Base-by-base conservation (phyloP, 1,140 invertebrate species). In the Drosophila sucinea region DNA sequence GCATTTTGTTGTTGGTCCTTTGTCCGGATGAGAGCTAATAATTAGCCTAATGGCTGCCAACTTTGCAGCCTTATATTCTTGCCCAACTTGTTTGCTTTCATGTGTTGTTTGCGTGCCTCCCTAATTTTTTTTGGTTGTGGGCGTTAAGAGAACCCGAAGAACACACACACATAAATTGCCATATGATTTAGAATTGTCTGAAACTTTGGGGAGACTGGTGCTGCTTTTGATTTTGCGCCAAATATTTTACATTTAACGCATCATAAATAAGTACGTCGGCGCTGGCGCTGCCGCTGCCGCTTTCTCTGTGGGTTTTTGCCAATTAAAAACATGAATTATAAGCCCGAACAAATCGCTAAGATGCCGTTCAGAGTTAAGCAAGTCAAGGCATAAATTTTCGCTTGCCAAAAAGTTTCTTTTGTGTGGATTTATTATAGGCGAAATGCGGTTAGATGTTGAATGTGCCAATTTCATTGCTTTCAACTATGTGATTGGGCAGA, bases 271-370 rank as follows among this genome's bases (percentile, higher is more conserved):
- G 74, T 75, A 58, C 27, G 61, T 7, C 67, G 40, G 41, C 58
- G 78, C 58, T 60, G 55, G 41, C 61, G 60, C 47, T 47, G 25
- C 40, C 41, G 41, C 56, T 38, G 23, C 55, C 63, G 57, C 66
- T 69, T 67, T 10, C 32, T 51, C 62, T 63, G 54, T 65, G 73
- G 55, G 55, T 81, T 72, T 77, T 78, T 40, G 85, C 83, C 83
- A 87, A 89, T 87, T 87, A 87, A 87, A 51, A 89, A 83, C 77
- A 80, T 87, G 84, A 87, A 80, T 89, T 87, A 87, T 87, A 87
- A 78, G 80, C 70, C 73, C 32, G 60, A 86, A 87, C 79, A 87
- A 86, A 87, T 87, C 83, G 79, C 72, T 68, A 81, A 85, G 72
- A 74, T 78, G 74, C 64, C 63, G 54, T 56, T 29, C 62, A 33